These are phyloP conservation scores for Eledone cirrhosa DNA, from an alignment of 2,888 invertebrate species.

Conservation along the genomic window DNA sequence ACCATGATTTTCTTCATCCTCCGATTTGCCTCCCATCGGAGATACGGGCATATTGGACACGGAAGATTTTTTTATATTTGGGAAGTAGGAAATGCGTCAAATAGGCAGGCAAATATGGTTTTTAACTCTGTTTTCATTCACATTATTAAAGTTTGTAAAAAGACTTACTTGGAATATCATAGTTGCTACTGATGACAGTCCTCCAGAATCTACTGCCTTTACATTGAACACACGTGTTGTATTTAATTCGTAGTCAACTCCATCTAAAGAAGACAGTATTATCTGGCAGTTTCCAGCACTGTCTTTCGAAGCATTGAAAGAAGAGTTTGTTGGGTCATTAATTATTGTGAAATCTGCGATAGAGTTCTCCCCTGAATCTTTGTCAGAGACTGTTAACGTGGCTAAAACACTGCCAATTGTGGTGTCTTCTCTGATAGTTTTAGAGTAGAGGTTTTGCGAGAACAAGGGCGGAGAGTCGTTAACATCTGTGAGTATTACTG, in stretches of 20 bases:
- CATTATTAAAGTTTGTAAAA: too few relatives aligned
- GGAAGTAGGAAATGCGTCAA: too few relatives aligned
- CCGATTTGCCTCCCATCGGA: too few relatives aligned
- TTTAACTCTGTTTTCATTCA: too few relatives aligned
- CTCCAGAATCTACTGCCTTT: conserved; percentile 33
- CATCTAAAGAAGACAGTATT: background rate
- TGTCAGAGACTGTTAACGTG: conserved; percentile 48
- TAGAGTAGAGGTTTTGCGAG: conserved; percentile 45
- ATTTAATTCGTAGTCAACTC: conserved; percentile 26
- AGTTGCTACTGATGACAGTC: conserved; percentile 33
- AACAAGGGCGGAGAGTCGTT: conserved; percentile 57
- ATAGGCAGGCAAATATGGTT: too few relatives aligned
- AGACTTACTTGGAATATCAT: conserved; percentile 39
- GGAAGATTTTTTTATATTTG: too few relatives aligned
- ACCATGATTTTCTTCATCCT: too few relatives aligned
- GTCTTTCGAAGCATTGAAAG: conserved; percentile 32
- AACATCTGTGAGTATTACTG: conserved; percentile 48
- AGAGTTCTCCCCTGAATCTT: conserved; percentile 40
- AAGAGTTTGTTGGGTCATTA: conserved; percentile 41
- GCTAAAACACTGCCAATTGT: conserved; percentile 37
- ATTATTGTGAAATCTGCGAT: conserved; percentile 37
- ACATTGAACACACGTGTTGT: conserved; percentile 19
- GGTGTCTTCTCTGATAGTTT: conserved; percentile 44
- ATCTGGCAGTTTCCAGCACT: background rate
- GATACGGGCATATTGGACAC: too few relatives aligned